Conservation (phyloP, 2,113 vertebrate species). For the Castor canadensis region DNA sequence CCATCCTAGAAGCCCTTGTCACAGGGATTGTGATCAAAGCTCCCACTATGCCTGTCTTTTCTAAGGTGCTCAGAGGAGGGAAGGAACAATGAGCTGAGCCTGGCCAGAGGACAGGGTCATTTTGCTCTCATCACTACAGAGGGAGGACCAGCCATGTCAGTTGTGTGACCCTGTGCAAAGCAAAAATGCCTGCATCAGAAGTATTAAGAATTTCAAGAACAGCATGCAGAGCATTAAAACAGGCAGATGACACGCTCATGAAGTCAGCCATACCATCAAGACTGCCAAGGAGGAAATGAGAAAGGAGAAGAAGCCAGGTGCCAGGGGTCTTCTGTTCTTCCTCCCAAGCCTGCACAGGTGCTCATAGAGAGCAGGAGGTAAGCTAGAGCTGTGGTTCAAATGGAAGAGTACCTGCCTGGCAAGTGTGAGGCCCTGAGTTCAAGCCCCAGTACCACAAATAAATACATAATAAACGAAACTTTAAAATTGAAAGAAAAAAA, state of each 20-base stretch:
- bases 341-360: background rate
- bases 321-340: background rate
- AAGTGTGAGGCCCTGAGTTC: too few relatives aligned
- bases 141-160: background rate
- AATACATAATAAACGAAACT: too few relatives aligned
- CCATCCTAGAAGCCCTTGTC: background rate
- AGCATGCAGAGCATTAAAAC: background rate
- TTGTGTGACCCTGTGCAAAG: background rate
- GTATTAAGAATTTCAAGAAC: background rate
- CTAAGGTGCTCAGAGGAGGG: background rate
- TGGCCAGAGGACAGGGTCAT: background rate
- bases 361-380: background rate
- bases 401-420: too few relatives aligned
- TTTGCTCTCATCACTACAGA: background rate
- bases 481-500: too few relatives aligned
- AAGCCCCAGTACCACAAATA: too few relatives aligned
- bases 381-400: background rate
- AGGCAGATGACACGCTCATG: background rate
- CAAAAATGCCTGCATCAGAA: background rate
- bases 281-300: background rate
- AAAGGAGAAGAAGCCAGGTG: background rate
- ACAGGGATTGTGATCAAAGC: background rate
- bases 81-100: background rate
- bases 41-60: background rate
- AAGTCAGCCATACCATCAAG: background rate